Conservation (phyloP, 2,113 vertebrate genomes). For the Neodon shergylaensis region DNA sequence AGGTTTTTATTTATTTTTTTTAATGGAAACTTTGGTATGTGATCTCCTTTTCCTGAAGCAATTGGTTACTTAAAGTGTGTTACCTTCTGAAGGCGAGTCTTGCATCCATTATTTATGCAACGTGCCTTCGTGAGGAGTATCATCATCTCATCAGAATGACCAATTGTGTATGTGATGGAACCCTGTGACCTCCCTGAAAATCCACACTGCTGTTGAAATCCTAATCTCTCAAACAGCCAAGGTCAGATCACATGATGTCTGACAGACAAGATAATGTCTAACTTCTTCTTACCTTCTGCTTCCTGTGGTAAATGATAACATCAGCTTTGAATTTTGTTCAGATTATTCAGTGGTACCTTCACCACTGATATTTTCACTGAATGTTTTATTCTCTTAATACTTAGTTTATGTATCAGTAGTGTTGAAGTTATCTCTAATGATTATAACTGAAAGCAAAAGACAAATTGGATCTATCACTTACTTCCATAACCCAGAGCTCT, state of each 20-base stretch:
- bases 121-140: not conserved
- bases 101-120: not conserved
- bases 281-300: not conserved
- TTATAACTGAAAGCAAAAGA: not conserved
- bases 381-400: not conserved
- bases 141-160: not conserved
- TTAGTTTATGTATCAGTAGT: not conserved
- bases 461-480: not conserved
- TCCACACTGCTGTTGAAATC: not conserved
- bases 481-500: not conserved
- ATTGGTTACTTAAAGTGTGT: not conserved
- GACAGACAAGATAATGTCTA: too few relatives aligned
- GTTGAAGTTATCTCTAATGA: not conserved
- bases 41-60: not conserved
- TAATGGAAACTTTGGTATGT: not conserved
- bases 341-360: not conserved
- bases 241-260: not conserved
- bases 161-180: not conserved
- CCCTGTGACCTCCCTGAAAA: too few relatives aligned
- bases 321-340: not conserved
- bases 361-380: not conserved
- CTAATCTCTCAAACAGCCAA: not conserved
- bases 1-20: not conserved
- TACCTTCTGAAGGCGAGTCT: not conserved
- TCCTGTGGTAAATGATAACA: not conserved